Percentiles rank a stretch among this genome's conserved stretches.
Conservation (phyloP, 2,113 vertebrate species). For the Chloropsis hardwickii region DNA sequence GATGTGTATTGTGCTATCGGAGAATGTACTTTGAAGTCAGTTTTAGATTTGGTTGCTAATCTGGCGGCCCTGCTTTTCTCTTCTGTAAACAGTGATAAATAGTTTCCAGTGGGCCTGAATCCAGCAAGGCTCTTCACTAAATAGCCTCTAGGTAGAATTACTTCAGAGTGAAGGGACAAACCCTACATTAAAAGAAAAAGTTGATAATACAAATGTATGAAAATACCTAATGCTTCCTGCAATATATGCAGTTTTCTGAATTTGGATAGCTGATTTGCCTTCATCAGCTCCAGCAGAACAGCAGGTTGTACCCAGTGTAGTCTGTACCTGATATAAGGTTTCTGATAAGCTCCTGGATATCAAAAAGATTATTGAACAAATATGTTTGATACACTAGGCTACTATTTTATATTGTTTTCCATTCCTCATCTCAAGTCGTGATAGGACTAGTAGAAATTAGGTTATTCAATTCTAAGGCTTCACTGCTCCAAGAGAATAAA, state of each 20-base stretch:
- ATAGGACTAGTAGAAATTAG: neutral
- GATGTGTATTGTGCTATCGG: rapidly evolving
- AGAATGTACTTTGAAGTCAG: neutral
- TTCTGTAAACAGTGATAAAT: neutral
- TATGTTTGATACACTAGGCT: neutral
- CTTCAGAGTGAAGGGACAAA: neutral
- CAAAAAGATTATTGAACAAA: constrained; percentile 13
- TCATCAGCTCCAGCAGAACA: neutral
- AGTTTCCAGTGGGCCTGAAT: neutral
- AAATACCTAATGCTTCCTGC: neutral
- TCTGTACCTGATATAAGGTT: neutral
- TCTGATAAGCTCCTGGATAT: constrained; percentile 20
- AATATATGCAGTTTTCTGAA: neutral
- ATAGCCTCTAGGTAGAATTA: neutral
- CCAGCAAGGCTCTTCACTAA: neutral
- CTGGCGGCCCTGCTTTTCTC: neutral
- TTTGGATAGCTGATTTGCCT: neutral
- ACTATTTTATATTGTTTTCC: neutral
- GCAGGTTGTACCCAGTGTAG: neutral
- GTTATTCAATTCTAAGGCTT: neutral
- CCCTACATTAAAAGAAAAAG: neutral
- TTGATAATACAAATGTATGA: neutral
- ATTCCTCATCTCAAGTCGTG: neutral
- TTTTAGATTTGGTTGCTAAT: neutral
- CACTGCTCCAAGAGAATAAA: neutral